Evolutionary conservation across 2,888 invertebrate genomes (phyloP), one percentile per base, ranked within the genome.

Genomic region (Venusia cambrica): DNA sequence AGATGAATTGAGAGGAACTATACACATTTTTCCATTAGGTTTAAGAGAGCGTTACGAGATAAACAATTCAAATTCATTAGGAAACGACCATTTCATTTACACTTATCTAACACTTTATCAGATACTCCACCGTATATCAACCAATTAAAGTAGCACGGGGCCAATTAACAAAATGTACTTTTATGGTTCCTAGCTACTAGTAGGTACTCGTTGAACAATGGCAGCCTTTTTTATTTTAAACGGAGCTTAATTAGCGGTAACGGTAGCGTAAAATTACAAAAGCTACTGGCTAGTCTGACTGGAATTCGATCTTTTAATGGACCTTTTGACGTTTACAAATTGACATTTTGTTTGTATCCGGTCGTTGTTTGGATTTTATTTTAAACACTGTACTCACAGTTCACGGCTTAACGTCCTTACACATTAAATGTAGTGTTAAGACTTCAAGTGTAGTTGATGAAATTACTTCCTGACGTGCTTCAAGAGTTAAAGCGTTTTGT

Each of bases 121-220:
- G 67, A 68, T 70, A 60, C 56, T 61, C 54, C 57, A 8, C 17
- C 18, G 18, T 58, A 57, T 62, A 66, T 65, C 63, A 56, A 65
- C 71, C 81, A 80, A 83, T 80, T 79, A 79, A 78, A 74, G 68
- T 64, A 56, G 62, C 68, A 65, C 64, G 63, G 56, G 67, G 63
- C 73, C 81, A 84, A 84, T 84, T 83, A 81, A 80, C 76, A 58
- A 75, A 81, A 78, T 75, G 79, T 77, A 73, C 66, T 73, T 73
- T 62, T 64, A 60, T 62, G 50, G 51, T 30, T 32, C 35, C 5
- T 10, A 15, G 14, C 14, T 14, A 4, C 4, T 21, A 29, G 25
- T 20, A 42, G 38, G 55, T 55, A 56, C 50, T 32, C 27, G 10
- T 18, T 32, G 44, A 73, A 80, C 81, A 80, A 79, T 77, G 72